phyloP scores from a whole-genome alignment of 2,888 invertebrate genomes.

The Adelphocoris suturalis region DNA sequence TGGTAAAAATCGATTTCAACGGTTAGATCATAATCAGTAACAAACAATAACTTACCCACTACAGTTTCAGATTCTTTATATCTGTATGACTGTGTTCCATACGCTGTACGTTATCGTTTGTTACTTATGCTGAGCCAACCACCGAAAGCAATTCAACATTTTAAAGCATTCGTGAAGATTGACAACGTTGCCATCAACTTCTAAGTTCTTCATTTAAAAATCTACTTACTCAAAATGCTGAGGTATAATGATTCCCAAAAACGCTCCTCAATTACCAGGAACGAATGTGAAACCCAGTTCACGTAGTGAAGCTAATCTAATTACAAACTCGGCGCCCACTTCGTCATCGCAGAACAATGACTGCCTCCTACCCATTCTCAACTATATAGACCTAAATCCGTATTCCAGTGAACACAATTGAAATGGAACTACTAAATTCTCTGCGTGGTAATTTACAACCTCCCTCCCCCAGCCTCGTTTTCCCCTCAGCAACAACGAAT shows the following conservation, averaged over 20 bases:
- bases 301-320: slow-evolving; percentile 12
- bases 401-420: slow-evolving; percentile 33
- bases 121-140: too few species aligned
- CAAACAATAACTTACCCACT: too few species aligned
- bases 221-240: too few species aligned
- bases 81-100: too few species aligned
- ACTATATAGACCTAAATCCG: slow-evolving; percentile 59
- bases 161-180: too few species aligned
- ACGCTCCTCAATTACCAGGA: not conserved
- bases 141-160: too few species aligned
- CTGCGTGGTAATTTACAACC: slow-evolving; percentile 34
- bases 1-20: too few species aligned
- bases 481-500: slow-evolving; percentile 35
- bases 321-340: slow-evolving; percentile 28
- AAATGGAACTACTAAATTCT: slow-evolving; percentile 53
- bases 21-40: too few species aligned
- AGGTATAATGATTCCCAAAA: not conserved
- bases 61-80: too few species aligned
- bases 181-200: too few species aligned
- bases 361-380: slow-evolving; percentile 18
- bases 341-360: slow-evolving; percentile 51
- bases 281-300: not conserved
- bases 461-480: not conserved
- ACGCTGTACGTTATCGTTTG: too few species aligned
- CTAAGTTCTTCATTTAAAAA: too few species aligned